phyloP scores from a whole-genome alignment of 2,888 invertebrate species.

The Apamea epomidion region DNA sequence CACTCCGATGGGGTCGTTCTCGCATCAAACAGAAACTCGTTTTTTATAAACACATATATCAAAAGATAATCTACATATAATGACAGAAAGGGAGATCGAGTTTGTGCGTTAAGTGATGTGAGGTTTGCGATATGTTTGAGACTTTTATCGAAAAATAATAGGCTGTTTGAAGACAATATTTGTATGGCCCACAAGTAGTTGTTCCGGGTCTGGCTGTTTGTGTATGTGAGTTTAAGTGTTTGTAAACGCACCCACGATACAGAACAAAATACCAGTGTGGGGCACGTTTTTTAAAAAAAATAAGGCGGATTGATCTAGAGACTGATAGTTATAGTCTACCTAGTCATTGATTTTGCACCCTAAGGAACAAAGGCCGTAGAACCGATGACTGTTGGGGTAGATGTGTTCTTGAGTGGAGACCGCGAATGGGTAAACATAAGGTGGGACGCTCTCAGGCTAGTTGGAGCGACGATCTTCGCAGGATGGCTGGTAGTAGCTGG shows the following conservation, averaged over 20 bases:
- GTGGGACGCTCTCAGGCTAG: too few relatives aligned
- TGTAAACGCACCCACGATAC: too few relatives aligned
- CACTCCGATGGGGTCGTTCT: conserved; percentile 40
- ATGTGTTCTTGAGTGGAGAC: too few relatives aligned
- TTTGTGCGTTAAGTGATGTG: conserved; percentile 7
- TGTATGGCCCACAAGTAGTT: too few relatives aligned
- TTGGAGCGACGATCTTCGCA: too few relatives aligned
- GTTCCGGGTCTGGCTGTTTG: too few relatives aligned
- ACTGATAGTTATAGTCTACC: background rate
- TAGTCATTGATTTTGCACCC: background rate
- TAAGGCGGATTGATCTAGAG: background rate
- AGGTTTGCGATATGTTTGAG: background rate
- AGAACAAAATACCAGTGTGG: too few relatives aligned
- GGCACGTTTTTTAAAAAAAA: too few relatives aligned
- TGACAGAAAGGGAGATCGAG: conserved; percentile 13
- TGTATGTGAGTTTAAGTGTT: too few relatives aligned
- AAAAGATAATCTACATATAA: conserved; percentile 49
- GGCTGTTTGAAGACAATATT: background rate
- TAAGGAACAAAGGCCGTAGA: background rate
- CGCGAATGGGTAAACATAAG: too few relatives aligned
- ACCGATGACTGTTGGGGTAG: too few relatives aligned
- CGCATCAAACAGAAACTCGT: conserved; percentile 54
- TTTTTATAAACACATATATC: conserved; percentile 46
- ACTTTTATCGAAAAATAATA: background rate
- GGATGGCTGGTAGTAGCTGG: too few relatives aligned